These are phyloP conservation scores for Eupithecia abbreviata DNA, from an alignment of 2,888 invertebrate species.

Conservation along the genomic window DNA sequence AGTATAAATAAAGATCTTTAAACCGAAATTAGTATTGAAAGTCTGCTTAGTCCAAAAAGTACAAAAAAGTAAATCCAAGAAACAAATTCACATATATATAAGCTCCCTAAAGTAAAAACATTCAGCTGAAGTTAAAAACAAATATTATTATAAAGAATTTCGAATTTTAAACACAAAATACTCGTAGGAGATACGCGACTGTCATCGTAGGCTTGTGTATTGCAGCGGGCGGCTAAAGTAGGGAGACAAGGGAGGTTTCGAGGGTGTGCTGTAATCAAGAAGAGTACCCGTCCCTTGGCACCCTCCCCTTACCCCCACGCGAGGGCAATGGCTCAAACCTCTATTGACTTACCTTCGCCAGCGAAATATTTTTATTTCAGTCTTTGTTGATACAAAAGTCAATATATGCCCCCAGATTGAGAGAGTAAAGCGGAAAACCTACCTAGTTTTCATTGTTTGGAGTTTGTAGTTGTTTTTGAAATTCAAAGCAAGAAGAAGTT, in stretches of 20 bases:
- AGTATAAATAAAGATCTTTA: no score
- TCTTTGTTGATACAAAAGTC: conserved; percentile 74
- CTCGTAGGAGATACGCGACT: conserved; percentile 54
- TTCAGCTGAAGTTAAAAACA: conserved; percentile 3
- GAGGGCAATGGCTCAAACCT: conserved; percentile 81
- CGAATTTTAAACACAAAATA: conserved; percentile 52
- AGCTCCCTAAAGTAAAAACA: background rate
- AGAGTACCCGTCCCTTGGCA: conserved; percentile 83
- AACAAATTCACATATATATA: background rate
- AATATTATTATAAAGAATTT: background rate
- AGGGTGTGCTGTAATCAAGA: conserved; percentile 82
- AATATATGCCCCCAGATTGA: conserved; percentile 55
- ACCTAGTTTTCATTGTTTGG: conserved; percentile 26
- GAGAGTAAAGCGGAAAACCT: conserved; percentile 40
- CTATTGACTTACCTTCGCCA: conserved; percentile 78
- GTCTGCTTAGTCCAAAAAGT: background rate
- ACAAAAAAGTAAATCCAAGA: background rate
- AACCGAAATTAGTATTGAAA: no score
- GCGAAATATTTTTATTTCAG: conserved; percentile 75
- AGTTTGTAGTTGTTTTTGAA: conserved; percentile 5
- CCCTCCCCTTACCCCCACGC: conserved; percentile 56
- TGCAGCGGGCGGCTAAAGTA: conserved; percentile 61
- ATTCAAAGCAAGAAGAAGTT: background rate
- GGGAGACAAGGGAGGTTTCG: conserved; percentile 55
- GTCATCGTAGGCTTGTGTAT: conserved; percentile 73